Conservation (phyloP, 2,797 vertebrate species). For the Acipenser ruthenus region DNA sequence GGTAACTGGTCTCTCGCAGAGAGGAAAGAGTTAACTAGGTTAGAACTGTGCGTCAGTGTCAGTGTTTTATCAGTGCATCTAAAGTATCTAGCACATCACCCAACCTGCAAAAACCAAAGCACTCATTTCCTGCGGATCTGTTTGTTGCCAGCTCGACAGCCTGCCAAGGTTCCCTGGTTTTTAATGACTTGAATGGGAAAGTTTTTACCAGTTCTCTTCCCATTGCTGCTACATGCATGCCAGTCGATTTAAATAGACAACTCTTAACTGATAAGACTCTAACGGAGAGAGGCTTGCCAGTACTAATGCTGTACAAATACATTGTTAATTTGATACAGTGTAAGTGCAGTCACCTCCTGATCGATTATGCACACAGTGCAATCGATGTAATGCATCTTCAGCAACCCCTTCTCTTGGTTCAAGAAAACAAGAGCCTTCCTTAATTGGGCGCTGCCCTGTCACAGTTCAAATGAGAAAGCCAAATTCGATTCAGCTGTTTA, state of each 20-base stretch:
- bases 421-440: too few relatives aligned
- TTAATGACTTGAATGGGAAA: conserved; percentile 28
- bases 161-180: conserved; percentile 18
- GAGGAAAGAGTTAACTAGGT: too few relatives aligned
- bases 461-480: too few relatives aligned
- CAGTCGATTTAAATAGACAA: conserved; percentile 31
- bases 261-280: conserved; percentile 27
- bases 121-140: background rate
- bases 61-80: too few relatives aligned
- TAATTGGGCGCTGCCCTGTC: too few relatives aligned
- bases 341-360: conserved; percentile 26
- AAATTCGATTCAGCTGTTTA: too few relatives aligned
- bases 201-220: conserved; percentile 34
- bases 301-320: conserved; percentile 35
- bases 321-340: conserved; percentile 41
- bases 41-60: too few relatives aligned
- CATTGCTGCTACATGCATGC: conserved; percentile 39
- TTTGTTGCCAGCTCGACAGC: background rate
- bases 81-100: too few relatives aligned
- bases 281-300: conserved; percentile 22
- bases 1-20: too few relatives aligned
- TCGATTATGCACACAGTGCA: conserved; percentile 36
- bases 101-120: background rate
- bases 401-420: too few relatives aligned
- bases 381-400: background rate